Base-by-base conservation (phyloP, 2,797 vertebrate species). In the Hoplostethus atlanticus region DNA sequence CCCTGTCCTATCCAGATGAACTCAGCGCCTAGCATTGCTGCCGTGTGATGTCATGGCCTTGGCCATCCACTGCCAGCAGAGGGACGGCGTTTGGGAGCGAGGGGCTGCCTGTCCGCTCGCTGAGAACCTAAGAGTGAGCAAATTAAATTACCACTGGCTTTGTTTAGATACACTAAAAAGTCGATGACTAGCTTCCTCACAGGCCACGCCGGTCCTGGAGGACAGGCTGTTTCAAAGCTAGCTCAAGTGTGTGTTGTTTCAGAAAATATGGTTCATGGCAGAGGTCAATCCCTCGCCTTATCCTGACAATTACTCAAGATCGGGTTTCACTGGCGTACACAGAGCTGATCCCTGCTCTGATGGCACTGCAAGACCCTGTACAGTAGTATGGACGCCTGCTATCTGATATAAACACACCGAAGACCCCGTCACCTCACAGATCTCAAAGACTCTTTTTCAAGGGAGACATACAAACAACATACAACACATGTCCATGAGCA, bases 231-330 rank as follows among this genome's bases (percentile, higher is more conserved):
- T 84, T 89, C 84, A 91, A 92, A 90, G 88, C 83, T 0, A 42
- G 79, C 88, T 84, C 75, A 75, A 89, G 87, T 86, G 84, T 81
- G 87, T 91, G 90, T 92, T 93, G 88, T 88, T 85, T 90, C 80
- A 91, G 87, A 90, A 90, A 90, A 92, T 87, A 92, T 58, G 84
- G 87, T 79, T 88, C 73, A 79, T 79, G 83, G 81, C 87, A 89
- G 87, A 87, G 91, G 91, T 93, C 90, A 93, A 92, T 92, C 90
- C 89, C 73, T 81, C n/a, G 77, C 73, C 75, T 92, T 88, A 89
- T 83, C 85, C 87, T 69, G 80, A 89, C 90, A 92, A 91, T 92
- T 90, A 90, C 85, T 84, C 71, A 66, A 12, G 85, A 80, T 91
- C 73, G 11, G 67, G 83, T 91, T 88, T 90, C 90, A 34, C 70